Evolutionary conservation across 2,797 vertebrate genomes (phyloP), one percentile per base, ranked within the genome.

Genomic region (Menidia menidia): DNA sequence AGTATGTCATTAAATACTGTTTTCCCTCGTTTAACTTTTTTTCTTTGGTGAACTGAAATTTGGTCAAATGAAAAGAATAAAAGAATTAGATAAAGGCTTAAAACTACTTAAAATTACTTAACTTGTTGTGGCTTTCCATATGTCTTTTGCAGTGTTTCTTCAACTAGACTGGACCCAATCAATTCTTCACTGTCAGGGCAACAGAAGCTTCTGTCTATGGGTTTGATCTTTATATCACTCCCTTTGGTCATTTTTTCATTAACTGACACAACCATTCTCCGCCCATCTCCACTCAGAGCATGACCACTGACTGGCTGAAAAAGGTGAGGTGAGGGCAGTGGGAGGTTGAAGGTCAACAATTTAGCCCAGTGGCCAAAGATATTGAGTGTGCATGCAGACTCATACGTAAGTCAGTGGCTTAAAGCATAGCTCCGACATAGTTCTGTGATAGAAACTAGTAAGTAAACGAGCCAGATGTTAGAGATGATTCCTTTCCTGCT

Each of bases 401-500:
- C 18, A 18, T 11, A 16, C 16, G 32, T 16, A 48, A 57, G 44
- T 25, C 25, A 33, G 18, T 33, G 39, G 53, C 32, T 74, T 52
- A 54, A 63, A 39, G 31, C 41, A 16, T 11, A 60, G 68, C 71
- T 80, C 73, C 32, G 75, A 55, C 55, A 78, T 80, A 83, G 31
- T 18, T 8, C 75, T 63, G 57, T 50, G 60, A 78, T 39, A 75
- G 62, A 78, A 67, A 77, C 33, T 16, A 25, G 1, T 71, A 67
- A 59, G 68, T 73, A 68, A 77, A 66, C 77, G 74, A 31, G 57
- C 67, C 86, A 87, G 84, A 87, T 89, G 87, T 79, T 86, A 14
- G 51, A 69, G 73, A 71, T 66, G 82, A 51, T 78, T 64, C 39
- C 54, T 53, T 30, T 64, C 69, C 13, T 68, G 78, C 41, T 44